Base-by-base conservation (phyloP, 1,140 invertebrate species). In the Coelopa frigida region DNA sequence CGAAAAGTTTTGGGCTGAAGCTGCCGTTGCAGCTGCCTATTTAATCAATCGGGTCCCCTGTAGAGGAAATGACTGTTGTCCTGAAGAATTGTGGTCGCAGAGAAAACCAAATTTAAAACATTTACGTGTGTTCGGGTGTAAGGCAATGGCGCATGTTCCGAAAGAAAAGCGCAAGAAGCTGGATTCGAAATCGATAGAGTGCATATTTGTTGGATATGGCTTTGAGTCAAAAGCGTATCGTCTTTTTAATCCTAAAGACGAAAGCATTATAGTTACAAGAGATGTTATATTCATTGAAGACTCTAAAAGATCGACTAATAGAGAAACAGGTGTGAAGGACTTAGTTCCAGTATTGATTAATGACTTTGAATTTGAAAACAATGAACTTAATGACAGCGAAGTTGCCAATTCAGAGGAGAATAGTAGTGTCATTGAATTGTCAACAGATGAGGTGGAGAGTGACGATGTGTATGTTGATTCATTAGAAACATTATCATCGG, bases 1-100 rank as follows among this genome's bases (percentile, higher is more conserved):
- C n/a, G 54, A 65, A 37, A 27, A 45, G 8, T 59, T 71, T 42
- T 77, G 73, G 73, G 68, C 64, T 5, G 73, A 77, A 60, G 70
- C 73, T 5, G 51, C 70, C 0, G 55, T 56, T 26, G 71, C 62
- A 24, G 44, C 49, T 15, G 27, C 17, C 10, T 46, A 46, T 31
- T n/a, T 50, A 26, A 17, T 36, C 12, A 50, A 50, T 22, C 21
- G 23, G 18, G 55, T 45, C 45, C 59, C 65, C 44, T 72, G 70
- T 53, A 61, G 58, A 21, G 37, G 50, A 21, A 48, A 56, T 43
- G 61, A 70, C 36, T 45, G 26, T n/a, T 44, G 39, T 26, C 41
- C 46, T n/a, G 45, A 50, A 35, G 57, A 58, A 48, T 12, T 51
- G 26, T 68, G 60, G 61, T 44, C 46, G 7, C 38, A 36, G 8